Evolutionary conservation across 2,113 vertebrate genomes (phyloP).

Genomic region (Argyrosomus japonicus): DNA sequence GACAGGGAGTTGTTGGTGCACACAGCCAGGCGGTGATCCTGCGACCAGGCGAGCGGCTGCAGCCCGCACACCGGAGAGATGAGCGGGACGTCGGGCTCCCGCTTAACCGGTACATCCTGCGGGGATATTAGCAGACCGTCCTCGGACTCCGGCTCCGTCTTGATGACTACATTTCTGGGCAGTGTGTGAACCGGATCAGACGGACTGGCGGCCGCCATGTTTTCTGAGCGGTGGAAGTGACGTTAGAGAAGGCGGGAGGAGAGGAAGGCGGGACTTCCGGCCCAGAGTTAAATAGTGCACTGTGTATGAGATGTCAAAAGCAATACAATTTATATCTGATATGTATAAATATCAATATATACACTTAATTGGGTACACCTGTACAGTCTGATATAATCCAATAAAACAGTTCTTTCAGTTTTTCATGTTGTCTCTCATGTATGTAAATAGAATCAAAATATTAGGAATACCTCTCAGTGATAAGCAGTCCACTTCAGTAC

Average conservation of each 20-base stretch:
- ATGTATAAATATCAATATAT: background rate
- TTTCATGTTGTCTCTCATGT: too few species aligned
- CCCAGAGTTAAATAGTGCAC: constrained; percentile 3
- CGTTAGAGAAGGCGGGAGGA: background rate
- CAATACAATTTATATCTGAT: background rate
- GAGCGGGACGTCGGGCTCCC: constrained; percentile 89
- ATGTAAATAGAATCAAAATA: too few species aligned
- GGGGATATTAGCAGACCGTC: constrained; percentile 1
- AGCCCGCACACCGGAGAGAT: constrained; percentile 88
- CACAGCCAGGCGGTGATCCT: constrained; percentile 93
- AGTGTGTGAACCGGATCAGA: constrained; percentile 2
- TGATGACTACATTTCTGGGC: constrained; percentile 25
- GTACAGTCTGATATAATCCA: too few species aligned
- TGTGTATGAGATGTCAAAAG: background rate
- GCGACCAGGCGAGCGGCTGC: constrained; percentile 93
- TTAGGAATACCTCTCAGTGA: too few species aligned
- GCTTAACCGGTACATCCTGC: constrained; percentile 70
- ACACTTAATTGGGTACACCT: too few species aligned
- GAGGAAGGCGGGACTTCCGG: constrained; percentile 58
- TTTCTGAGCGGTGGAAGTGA: constrained; percentile 72
- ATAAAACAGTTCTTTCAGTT: too few species aligned
- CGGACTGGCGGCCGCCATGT: constrained; percentile 80
- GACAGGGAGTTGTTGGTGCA: constrained; percentile 88
- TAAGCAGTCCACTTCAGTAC: too few species aligned
- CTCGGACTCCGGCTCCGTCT: constrained; percentile 65